phyloP scores from a whole-genome alignment of 2,888 invertebrate species.

The Aphodius sticticus region DNA sequence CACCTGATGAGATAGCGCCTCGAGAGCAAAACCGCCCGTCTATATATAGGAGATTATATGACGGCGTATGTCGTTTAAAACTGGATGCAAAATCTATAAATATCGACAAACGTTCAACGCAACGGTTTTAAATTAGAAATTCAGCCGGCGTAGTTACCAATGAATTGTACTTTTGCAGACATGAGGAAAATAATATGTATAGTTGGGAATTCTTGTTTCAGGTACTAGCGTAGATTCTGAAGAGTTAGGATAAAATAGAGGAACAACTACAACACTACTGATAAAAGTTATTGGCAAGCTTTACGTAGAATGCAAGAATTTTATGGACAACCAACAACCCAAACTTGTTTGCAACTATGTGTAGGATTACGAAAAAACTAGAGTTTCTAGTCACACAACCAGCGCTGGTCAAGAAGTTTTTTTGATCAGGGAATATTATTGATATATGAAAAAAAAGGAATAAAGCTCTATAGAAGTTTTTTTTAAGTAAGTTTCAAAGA shows the following conservation, averaged over 20 bases:
- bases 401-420: no score
- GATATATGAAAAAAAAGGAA: no score
- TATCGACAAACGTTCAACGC: background rate
- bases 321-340: no score
- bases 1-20: background rate
- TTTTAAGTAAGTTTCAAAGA: no score
- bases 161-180: background rate
- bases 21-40: background rate
- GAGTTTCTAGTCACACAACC: no score
- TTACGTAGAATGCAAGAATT: no score
- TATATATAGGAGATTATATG: background rate
- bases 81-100: conserved; percentile 4
- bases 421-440: no score
- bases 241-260: background rate
- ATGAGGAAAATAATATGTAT: background rate
- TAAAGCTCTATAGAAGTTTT: no score
- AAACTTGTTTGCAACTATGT: no score
- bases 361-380: no score
- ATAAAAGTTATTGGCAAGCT: no score
- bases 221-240: background rate
- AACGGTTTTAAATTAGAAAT: background rate
- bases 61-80: background rate
- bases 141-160: background rate
- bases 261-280: background rate
- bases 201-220: background rate